Percentiles rank a stretch among this genome's conserved stretches.
Evolutionary conservation across 2,888 invertebrate species (phyloP).

Genomic region (Nezara viridula): DNA sequence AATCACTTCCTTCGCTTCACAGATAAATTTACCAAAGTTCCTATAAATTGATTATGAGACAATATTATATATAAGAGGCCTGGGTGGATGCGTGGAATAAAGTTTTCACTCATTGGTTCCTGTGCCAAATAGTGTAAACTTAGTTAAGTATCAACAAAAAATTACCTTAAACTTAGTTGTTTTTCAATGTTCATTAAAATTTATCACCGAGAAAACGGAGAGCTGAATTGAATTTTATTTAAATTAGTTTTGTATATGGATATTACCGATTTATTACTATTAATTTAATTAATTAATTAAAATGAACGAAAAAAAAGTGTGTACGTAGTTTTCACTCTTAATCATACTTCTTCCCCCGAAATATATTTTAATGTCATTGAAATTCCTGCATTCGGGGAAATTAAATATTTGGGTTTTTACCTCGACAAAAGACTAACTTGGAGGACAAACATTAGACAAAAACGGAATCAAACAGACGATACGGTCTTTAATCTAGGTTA

Average conservation of each 20-base stretch:
- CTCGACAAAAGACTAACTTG: too few species aligned
- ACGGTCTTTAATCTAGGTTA: too few species aligned
- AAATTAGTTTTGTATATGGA: background rate
- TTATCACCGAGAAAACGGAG: background rate
- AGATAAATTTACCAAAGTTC: background rate
- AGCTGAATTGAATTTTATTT: background rate
- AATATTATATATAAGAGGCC: background rate
- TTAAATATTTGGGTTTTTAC: too few species aligned
- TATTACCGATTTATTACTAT: too few species aligned
- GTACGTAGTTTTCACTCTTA: too few species aligned
- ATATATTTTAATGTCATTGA: too few species aligned
- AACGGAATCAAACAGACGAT: too few species aligned
- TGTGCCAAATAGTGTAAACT: background rate
- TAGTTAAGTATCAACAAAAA: background rate
- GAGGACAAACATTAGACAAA: too few species aligned
- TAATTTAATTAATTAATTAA: too few species aligned
- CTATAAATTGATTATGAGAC: background rate
- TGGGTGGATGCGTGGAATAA: background rate
- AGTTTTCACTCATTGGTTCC: background rate
- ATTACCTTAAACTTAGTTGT: background rate
- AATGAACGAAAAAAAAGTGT: too few species aligned
- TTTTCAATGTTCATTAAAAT: background rate
- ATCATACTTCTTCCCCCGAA: too few species aligned
- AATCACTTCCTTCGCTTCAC: background rate
- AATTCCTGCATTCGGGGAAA: too few species aligned